A percentile compares a stretch with the other conserved stretches of the same genome.
These are phyloP conservation scores for Dorcus hopei DNA, from an alignment of 2,888 invertebrate genomes.

Conservation along the genomic window DNA sequence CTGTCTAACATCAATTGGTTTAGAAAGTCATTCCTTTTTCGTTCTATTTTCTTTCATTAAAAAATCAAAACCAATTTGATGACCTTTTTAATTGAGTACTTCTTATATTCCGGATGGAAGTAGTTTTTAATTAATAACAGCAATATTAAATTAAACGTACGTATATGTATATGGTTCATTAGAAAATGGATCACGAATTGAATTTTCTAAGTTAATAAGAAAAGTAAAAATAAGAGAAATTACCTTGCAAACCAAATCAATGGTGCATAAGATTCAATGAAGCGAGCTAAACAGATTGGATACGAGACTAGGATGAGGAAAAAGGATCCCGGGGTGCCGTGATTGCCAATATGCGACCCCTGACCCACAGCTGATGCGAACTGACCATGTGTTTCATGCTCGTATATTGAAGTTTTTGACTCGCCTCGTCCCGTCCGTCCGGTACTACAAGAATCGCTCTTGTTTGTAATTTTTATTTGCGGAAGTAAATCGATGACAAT, in stretches of 20 bases:
- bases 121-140: no score
- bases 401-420: not conserved
- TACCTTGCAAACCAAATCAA: slow-evolving; percentile 44
- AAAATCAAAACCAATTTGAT: no score
- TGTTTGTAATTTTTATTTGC: slow-evolving; percentile 3
- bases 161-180: not conserved
- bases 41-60: no score
- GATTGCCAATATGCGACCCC: slow-evolving; percentile 45
- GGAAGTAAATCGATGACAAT: not conserved
- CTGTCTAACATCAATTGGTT: no score
- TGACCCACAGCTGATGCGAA: slow-evolving; percentile 43
- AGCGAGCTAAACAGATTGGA: slow-evolving; percentile 49
- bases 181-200: slow-evolving; percentile 11
- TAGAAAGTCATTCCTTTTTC: no score
- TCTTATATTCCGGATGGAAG: no score
- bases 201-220: slow-evolving; percentile 31
- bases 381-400: slow-evolving; percentile 42
- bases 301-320: slow-evolving; percentile 45
- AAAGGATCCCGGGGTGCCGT: slow-evolving; percentile 32
- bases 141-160: no score
- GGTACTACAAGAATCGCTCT: not conserved
- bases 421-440: not conserved
- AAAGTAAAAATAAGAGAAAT: slow-evolving; percentile 44
- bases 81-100: no score
- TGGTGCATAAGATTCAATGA: slow-evolving; percentile 48